phyloP scores from a whole-genome alignment of 2,888 invertebrate species.

The Caprella mutica region DNA sequence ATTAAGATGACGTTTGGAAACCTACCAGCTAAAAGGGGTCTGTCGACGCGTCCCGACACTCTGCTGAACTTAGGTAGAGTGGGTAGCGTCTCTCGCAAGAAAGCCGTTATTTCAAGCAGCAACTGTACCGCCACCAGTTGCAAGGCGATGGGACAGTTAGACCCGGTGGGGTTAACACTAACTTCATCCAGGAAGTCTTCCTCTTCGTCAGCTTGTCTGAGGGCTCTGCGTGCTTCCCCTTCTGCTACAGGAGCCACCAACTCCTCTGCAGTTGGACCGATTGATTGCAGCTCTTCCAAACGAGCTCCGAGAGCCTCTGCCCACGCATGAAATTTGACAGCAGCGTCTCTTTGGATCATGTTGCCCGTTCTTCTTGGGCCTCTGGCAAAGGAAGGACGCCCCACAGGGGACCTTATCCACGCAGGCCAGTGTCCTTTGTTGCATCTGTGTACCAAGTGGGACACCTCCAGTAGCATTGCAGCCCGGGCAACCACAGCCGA shows the following conservation, averaged over 20 bases:
- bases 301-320: constrained; percentile 82
- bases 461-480: constrained; percentile 82
- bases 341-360: constrained; percentile 70
- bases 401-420: constrained; percentile 58
- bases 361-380: constrained; percentile 25
- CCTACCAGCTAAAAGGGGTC: too few species aligned
- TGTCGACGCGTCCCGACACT: constrained; percentile 20
- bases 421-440: constrained; percentile 97
- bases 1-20: too few species aligned
- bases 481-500: constrained; percentile 90
- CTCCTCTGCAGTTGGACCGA: constrained; percentile 20
- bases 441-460: constrained; percentile 92
- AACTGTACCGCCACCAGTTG: constrained; percentile 86
- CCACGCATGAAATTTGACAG: constrained; percentile 96
- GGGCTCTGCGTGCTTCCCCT: constrained; percentile 33
- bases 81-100: constrained; percentile 91
- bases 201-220: constrained; percentile 47
- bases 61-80: constrained; percentile 43
- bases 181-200: constrained; percentile 96
- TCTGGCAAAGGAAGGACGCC: constrained; percentile 15
- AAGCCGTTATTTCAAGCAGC: constrained; percentile 92
- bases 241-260: constrained; percentile 23
- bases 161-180: constrained; percentile 57
- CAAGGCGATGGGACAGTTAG: constrained; percentile 75
- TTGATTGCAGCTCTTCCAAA: constrained; percentile 77